These are phyloP conservation scores for Lepus europaeus DNA, from an alignment of 2,113 vertebrate genomes.

Conservation along the genomic window DNA sequence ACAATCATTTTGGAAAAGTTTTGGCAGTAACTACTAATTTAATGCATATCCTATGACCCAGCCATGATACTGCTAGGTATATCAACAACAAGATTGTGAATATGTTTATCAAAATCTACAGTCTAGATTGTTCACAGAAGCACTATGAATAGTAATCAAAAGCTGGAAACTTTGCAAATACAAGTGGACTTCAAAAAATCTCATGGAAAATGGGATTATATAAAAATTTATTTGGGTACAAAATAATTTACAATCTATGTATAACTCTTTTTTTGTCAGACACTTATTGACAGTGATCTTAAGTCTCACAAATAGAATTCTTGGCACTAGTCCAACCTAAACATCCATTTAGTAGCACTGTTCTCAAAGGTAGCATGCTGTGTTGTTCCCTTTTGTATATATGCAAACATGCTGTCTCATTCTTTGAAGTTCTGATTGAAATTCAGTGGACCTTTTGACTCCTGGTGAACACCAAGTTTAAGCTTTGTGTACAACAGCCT, in stretches of 20 bases:
- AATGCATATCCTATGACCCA: background rate
- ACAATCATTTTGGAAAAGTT: background rate
- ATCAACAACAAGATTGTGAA: background rate
- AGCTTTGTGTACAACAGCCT: background rate
- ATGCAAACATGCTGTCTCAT: constrained; percentile 48
- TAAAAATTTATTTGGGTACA: too few relatives aligned
- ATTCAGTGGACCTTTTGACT: constrained; percentile 33
- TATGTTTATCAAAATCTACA: background rate
- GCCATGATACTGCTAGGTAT: background rate
- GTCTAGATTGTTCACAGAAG: background rate
- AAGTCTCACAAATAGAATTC: constrained; percentile 43
- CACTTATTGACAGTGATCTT: constrained; percentile 49
- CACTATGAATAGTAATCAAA: background rate
- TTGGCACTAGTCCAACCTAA: constrained; percentile 60
- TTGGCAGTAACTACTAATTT: background rate
- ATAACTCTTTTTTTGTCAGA: background rate
- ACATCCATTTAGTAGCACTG: constrained; percentile 41
- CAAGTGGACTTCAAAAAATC: too few relatives aligned
- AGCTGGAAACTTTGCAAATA: background rate
- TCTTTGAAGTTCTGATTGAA: constrained; percentile 57
- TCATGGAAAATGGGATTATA: too few relatives aligned
- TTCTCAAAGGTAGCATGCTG: constrained; percentile 48
- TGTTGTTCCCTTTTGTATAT: constrained; percentile 59
- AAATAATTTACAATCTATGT: too few relatives aligned
- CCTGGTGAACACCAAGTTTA: constrained; percentile 38